phyloP scores from a whole-genome alignment of 2,797 vertebrate species.

The Propithecus perrieri region DNA sequence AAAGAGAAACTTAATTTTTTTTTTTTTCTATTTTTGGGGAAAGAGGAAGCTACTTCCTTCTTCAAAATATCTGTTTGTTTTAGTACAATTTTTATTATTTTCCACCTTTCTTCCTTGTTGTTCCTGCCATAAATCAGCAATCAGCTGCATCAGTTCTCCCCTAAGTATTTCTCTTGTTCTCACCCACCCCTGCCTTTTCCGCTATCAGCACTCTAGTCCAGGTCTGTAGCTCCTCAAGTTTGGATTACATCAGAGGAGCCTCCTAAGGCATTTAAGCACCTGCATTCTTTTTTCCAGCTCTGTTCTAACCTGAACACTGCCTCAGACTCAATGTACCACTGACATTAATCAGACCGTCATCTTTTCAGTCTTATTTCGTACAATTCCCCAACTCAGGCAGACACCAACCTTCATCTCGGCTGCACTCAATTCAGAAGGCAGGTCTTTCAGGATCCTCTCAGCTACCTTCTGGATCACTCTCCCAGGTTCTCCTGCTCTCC shows the following conservation, averaged over 20 bases:
- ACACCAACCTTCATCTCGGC: not conserved
- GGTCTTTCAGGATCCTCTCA: not conserved
- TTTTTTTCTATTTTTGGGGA: not conserved
- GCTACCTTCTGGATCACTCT: not conserved
- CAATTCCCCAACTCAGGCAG: not conserved
- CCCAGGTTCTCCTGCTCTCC: not conserved
- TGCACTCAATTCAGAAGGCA: not conserved
- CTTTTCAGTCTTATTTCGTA: not conserved
- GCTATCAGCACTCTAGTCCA: accelerated
- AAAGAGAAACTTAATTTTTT: not conserved
- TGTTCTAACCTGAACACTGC: not conserved
- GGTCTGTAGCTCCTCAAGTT: not conserved
- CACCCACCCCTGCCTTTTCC: not conserved
- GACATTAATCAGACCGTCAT: not conserved
- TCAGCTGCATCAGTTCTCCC: accelerated
- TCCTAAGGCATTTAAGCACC: too few relatives aligned
- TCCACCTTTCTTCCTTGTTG: not conserved
- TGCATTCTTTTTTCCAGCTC: not conserved
- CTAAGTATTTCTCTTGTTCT: not conserved
- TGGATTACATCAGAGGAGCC: not conserved
- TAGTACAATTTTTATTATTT: not conserved
- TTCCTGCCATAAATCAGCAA: not conserved
- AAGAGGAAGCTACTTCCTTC: not conserved
- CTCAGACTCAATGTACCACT: not conserved
- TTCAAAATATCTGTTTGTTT: not conserved